Evolutionary conservation across 2,113 vertebrate species (phyloP), one percentile per base, ranked within the genome.

Genomic region (Rhynchomys soricoides): DNA sequence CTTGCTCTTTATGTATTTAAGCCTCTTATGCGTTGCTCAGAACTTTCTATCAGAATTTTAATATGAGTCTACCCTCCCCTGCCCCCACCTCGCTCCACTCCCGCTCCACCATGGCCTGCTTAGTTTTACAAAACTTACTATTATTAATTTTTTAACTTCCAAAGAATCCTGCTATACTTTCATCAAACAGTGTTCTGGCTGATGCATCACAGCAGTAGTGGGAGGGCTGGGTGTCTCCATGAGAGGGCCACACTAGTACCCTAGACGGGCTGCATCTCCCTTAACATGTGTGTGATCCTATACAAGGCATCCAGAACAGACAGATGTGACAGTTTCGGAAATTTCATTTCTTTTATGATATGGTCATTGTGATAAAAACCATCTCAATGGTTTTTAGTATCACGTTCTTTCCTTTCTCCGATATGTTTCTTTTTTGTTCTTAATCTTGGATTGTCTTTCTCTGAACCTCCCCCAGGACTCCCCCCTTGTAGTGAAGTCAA

Each of bases 1-100:
- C 95, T 97, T 34, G 62, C 97, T 98, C 97, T 98, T 98, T 97
- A 97, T 97, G 95, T 97, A 90, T 97, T 97, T 97, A 98, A 96
- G 97, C 97, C 95, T 98, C 86, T 97, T 97, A 96, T 66, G 98
- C n/a, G 43, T 82, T 68, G 96, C 91, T 97, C 98, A 97, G 97
- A 96, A 96, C 91, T 94, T 96, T 97, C 88, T 92, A 97, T 90
- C 62, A 93, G 55, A 89, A 95, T 94, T 98, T 98, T 95, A 98
- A 83, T 66, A 62, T 86, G 64, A 97, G 95, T 89, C 94, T 97
- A 91, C 96, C 95, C 89, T 92, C 62, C 75, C 86, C 10, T 22
- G 26, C 21, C 83, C 78, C 57, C 50, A 31, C n/a, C 22, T 50
- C 40, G 2, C 43, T 81, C 73, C 77, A 8, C 1, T 88, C 90